These are phyloP conservation scores for Brenthis hecate DNA, from an alignment of 2,888 invertebrate genomes.

Conservation along the genomic window DNA sequence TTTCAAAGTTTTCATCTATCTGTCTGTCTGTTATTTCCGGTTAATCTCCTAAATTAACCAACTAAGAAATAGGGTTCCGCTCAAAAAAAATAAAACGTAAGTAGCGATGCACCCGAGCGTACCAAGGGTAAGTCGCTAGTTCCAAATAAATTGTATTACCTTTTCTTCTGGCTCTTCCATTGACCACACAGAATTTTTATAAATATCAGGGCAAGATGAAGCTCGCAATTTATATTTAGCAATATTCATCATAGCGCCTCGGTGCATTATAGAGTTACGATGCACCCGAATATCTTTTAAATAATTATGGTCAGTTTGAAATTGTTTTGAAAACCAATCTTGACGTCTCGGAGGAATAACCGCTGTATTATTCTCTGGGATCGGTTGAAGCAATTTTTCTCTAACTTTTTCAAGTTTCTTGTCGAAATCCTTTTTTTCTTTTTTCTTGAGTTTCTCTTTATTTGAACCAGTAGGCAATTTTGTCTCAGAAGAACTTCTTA, in stretches of 20 bases:
- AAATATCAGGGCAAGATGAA: slow-evolving; percentile 96
- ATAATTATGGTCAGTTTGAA: slow-evolving; percentile 85
- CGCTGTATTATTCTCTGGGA: slow-evolving; percentile 71
- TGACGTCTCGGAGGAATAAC: slow-evolving; percentile 59
- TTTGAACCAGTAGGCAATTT: slow-evolving; percentile 73
- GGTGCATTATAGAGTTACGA: slow-evolving; percentile 92
- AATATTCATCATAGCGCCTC: slow-evolving; percentile 93
- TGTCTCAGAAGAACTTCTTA: slow-evolving; percentile 85
- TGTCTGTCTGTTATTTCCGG: no score
- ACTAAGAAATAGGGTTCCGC: no score
- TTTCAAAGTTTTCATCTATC: no score
- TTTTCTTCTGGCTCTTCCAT: slow-evolving; percentile 88
- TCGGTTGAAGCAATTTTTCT: slow-evolving; percentile 70
- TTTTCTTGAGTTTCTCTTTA: slow-evolving; percentile 44
- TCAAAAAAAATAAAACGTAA: no score
- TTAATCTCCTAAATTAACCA: no score
- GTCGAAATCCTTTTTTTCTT: slow-evolving; percentile 65
- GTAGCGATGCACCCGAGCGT: no score
- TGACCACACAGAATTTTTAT: slow-evolving; percentile 92
- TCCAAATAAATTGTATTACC: slow-evolving; percentile 41
- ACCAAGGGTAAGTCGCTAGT: no score
- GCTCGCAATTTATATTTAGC: slow-evolving; percentile 91
- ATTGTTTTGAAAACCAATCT: slow-evolving; percentile 77
- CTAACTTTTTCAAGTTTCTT: slow-evolving; percentile 67
- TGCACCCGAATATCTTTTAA: slow-evolving; percentile 87